A percentile compares a stretch with the other conserved stretches of the same genome.
Evolutionary conservation across 2,113 vertebrate species (phyloP).

Genomic region (Aleadryas rufinucha): DNA sequence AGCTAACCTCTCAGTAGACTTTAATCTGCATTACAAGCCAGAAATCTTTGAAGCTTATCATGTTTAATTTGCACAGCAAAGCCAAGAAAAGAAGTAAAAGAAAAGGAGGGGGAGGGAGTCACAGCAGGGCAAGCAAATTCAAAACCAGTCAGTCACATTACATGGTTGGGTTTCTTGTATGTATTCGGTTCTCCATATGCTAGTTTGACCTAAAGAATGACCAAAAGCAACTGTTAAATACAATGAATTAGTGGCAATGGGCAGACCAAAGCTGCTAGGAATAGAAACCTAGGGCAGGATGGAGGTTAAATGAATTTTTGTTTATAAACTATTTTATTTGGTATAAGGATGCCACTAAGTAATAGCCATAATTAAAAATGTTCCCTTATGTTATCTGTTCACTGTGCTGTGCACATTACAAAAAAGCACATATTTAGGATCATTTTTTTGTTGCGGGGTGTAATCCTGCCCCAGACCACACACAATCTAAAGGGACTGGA

Average conservation of each 20-base stretch:
- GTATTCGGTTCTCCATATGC: slow-evolving; percentile 46
- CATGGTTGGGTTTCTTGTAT: slow-evolving; percentile 19
- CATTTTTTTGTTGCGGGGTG: neutral
- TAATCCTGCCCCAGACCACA: neutral
- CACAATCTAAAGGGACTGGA: neutral
- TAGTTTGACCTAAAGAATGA: slow-evolving; percentile 61
- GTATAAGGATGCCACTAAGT: neutral
- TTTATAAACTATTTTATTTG: neutral
- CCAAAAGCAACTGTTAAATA: slow-evolving; percentile 11
- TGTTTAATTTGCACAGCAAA: slow-evolving; percentile 58
- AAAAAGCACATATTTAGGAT: neutral
- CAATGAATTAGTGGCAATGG: neutral
- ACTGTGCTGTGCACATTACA: neutral
- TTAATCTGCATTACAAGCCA: slow-evolving; percentile 54
- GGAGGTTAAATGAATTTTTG: neutral
- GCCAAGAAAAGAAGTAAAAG: slow-evolving; percentile 23
- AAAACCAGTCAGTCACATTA: slow-evolving; percentile 39
- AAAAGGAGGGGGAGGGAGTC: neutral
- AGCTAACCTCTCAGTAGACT: slow-evolving; percentile 28
- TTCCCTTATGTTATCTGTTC: neutral
- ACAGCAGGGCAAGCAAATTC: slow-evolving; percentile 32
- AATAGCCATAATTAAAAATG: neutral
- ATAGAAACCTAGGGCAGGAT: neutral
- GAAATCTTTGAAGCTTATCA: slow-evolving; percentile 54
- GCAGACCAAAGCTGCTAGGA: neutral